phyloP scores from a whole-genome alignment of 2,888 invertebrate species.

The Pachydiplax longipennis region DNA sequence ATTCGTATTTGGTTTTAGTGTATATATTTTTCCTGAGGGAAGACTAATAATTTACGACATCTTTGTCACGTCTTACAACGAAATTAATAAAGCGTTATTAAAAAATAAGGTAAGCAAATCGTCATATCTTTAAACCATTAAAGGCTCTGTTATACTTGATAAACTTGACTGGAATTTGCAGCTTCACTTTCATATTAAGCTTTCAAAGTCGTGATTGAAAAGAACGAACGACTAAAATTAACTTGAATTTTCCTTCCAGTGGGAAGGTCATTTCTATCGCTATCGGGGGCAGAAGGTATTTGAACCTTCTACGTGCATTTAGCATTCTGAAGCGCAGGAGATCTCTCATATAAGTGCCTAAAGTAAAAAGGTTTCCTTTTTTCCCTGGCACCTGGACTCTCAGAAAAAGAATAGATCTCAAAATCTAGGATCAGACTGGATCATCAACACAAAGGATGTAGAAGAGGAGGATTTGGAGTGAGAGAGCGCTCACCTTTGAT shows the following conservation, averaged over 20 bases:
- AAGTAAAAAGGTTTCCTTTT: not conserved
- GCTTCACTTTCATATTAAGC: not conserved
- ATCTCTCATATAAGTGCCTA: not conserved
- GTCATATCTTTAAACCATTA: too few relatives aligned
- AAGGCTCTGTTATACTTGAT: too few relatives aligned
- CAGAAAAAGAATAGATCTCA: not conserved
- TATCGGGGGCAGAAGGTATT: not conserved
- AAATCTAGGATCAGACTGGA: not conserved
- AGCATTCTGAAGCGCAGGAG: not conserved
- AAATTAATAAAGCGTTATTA: too few relatives aligned
- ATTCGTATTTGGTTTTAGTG: too few relatives aligned
- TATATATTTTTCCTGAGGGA: too few relatives aligned
- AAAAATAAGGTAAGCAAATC: too few relatives aligned
- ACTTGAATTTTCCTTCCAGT: not conserved
- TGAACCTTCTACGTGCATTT: not conserved
- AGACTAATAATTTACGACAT: too few relatives aligned
- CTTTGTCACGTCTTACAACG: too few relatives aligned
- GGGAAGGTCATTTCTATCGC: not conserved
- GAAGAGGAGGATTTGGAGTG: not conserved
- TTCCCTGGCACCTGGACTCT: not conserved
- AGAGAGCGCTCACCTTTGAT: not conserved
- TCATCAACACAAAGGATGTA: not conserved
- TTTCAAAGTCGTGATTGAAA: not conserved
- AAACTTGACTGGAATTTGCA: not conserved
- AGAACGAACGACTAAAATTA: not conserved